Evolutionary conservation across 2,888 invertebrate species (phyloP), one percentile per base, ranked within the genome.

Genomic region (Yponomeuta sedellus): DNA sequence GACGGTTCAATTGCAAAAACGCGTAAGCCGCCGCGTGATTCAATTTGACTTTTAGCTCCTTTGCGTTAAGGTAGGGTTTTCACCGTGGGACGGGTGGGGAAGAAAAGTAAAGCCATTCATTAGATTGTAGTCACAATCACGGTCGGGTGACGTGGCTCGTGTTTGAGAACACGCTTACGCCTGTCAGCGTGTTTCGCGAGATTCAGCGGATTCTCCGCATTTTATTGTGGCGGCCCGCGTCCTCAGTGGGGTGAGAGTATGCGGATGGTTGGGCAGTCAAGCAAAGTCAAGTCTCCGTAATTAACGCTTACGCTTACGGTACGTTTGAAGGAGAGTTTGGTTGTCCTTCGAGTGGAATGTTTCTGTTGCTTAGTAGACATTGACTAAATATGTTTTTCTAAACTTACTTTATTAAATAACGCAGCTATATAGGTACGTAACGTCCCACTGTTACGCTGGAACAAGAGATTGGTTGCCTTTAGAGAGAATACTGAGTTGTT

Each of bases 111-210:
- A 80, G 81, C 75, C 79, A 85, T 83, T 83, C 83, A 83, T 85
- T 84, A 85, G 83, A 84, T 77, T 76, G 79, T 77, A 82, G 82
- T 79, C 82, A 82, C 83, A 85, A 83, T 84, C 82, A 81, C 79
- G 81, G 78, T 72, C 71, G 75, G 77, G 78, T 81, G 83, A 81
- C 78, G 79, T 77, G 76, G 76, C 77, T 78, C 74, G 74, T 79
- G 78, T 79, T 77, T 74, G 74, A 73, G 72, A 70, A 71, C 68
- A 73, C 74, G 77, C 74, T 75, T 74, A 74, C 72, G 19, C 72
- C 72, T 59, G 61, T 66, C 72, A 72, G 66, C 75, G 72, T 75
- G 58, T 75, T 44, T 77, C 75, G 76, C 74, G 73, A 74, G 77
- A 77, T 76, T 77, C 77, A 73, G 75, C 74, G 71, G 74, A 77